phyloP scores from a whole-genome alignment of 2,113 vertebrate species.

The Crotalus helleri region DNA sequence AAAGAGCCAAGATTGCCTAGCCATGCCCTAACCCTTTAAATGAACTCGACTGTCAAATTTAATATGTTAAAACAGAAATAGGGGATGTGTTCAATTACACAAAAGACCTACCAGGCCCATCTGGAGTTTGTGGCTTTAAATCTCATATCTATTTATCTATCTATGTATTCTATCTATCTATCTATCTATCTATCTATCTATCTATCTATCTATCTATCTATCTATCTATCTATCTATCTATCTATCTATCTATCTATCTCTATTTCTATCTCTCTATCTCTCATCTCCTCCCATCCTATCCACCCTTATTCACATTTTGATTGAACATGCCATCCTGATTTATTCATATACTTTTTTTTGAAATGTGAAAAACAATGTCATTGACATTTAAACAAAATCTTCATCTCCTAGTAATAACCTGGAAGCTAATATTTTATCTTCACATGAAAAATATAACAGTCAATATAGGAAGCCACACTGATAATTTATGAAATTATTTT shows the following conservation, averaged over 20 bases:
- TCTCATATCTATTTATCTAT: neutral
- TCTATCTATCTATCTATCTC: too few species aligned
- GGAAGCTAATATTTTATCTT: constrained; percentile 23
- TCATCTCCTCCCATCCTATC: neutral
- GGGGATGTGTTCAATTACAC: neutral
- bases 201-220: neutral
- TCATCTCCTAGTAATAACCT: constrained; percentile 15
- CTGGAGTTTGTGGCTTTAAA: neutral
- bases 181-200: too few species aligned
- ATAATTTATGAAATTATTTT: neutral
- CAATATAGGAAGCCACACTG: neutral
- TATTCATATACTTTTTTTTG: neutral
- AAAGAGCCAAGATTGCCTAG: too few species aligned
- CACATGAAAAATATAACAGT: neutral
- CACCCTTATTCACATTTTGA: neutral
- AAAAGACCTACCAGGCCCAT: neutral
- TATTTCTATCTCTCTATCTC: too few species aligned
- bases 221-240: too few species aligned
- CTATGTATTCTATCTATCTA: neutral
- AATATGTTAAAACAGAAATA: neutral
- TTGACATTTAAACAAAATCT: neutral
- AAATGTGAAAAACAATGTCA: neutral
- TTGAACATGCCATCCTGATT: neutral
- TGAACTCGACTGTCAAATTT: neutral
- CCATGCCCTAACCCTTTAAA: neutral